Base-by-base conservation (phyloP, 2,888 invertebrate genomes). In the Nebria salina region DNA sequence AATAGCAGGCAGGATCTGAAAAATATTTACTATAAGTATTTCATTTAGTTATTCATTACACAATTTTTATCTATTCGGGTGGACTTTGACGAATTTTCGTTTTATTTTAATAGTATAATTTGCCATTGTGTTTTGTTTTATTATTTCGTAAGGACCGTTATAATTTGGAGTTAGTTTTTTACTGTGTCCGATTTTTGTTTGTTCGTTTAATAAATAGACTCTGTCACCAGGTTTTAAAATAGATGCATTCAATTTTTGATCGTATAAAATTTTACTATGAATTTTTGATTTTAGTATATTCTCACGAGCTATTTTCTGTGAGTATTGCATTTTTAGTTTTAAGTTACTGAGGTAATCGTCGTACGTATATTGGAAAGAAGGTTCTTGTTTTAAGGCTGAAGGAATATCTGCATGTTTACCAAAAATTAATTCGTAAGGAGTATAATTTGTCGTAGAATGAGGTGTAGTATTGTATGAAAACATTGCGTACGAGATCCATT, bases 401-500 rank as follows among this genome's bases (percentile, higher is more conserved):
- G 83, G 83, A 20, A 83, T 43, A 54, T 82, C 75, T 20, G 83
- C 73, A 65, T 82, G 65, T 65, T 82, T n/a, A n/a, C n/a, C n/a
- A n/a, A n/a, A n/a, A n/a, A n/a, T n/a, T 26, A 85, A 72, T 82
- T 85, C 84, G 54, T 83, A 83, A 25, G 85, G 84, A 5, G 84
- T 81, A 43, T 80, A 85, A 8, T 82, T 82, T 7, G 84, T 85
- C 2, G 83, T 82, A 7, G 83, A 76, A 76, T 86, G 85, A 0
- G 83, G 83, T 2, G 84, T 83, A 13, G 83, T 83, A 34, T 85
- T 84, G 74, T 85, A 85, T 0, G 83, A 83, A 73, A 86, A 85
- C 77, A 85, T 84, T 0, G 84, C 84, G 66, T 83, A 84, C 1
- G 83, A 79, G 25, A 87, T 54, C 83, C 84, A 85, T 65, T 84